Conservation (phyloP, 2,888 invertebrate species). For the Fissipunctia ypsillon region DNA sequence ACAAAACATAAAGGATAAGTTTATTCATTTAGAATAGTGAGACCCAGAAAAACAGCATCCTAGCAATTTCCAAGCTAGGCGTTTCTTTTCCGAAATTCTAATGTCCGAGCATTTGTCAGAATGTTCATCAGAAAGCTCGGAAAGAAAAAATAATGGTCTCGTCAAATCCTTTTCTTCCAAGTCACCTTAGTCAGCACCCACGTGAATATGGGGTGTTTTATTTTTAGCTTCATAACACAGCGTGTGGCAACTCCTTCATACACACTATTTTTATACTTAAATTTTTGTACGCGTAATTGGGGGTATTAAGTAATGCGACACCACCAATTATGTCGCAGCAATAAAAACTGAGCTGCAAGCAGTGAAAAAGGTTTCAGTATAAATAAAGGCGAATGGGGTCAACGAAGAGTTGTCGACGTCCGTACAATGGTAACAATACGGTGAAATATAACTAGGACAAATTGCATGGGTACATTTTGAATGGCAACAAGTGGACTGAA, state of each 20-base stretch:
- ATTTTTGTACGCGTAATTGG: slow-evolving; percentile 40
- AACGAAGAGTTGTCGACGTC: slow-evolving; percentile 51
- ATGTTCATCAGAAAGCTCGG: not conserved
- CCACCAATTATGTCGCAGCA: slow-evolving; percentile 47
- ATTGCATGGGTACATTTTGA: slow-evolving; percentile 70
- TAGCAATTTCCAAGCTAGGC: not conserved
- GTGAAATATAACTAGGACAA: slow-evolving; percentile 64
- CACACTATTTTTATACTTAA: slow-evolving; percentile 30
- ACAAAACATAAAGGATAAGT: not conserved
- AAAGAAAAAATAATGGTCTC: not conserved
- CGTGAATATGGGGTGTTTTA: slow-evolving; percentile 1
- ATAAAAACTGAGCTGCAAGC: slow-evolving; percentile 54
- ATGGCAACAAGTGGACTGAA: slow-evolving; percentile 79
- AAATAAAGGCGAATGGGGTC: slow-evolving; percentile 61
- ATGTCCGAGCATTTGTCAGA: not conserved
- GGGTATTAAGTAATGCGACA: slow-evolving; percentile 45
- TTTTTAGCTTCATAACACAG: slow-evolving; percentile 9
- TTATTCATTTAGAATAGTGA: not conserved
- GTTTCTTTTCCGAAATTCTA: not conserved
- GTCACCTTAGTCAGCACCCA: not conserved
- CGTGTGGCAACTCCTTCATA: slow-evolving; percentile 15
- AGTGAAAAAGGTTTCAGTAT: slow-evolving; percentile 54
- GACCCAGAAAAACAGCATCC: not conserved
- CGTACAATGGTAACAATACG: slow-evolving; percentile 65
- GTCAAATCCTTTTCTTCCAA: not conserved